phyloP scores from a whole-genome alignment of 2,113 vertebrate genomes.

The Mesoclemmys tuberculata region DNA sequence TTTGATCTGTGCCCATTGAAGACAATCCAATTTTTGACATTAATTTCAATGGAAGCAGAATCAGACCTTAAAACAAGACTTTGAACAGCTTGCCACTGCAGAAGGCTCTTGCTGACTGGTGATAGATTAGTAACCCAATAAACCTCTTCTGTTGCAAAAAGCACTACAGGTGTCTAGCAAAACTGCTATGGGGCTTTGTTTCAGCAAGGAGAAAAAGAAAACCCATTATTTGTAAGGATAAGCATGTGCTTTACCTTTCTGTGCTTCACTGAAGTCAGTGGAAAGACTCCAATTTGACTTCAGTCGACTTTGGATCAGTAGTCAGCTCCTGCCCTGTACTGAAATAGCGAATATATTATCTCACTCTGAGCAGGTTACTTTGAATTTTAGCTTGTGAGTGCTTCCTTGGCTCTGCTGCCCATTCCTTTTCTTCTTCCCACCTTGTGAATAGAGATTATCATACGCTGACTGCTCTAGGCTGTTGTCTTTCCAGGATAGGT shows the following conservation, averaged over 20 bases:
- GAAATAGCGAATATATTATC: neutral
- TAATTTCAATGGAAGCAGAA: neutral
- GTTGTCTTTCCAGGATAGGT: neutral
- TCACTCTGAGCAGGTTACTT: neutral
- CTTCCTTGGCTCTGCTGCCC: neutral
- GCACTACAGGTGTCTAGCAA: neutral
- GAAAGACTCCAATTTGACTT: neutral
- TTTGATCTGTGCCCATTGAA: neutral
- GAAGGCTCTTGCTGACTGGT: neutral
- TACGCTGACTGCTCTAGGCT: neutral
- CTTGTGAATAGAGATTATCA: neutral
- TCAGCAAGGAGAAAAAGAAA: neutral
- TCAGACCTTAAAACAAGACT: neutral
- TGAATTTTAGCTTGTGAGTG: neutral
- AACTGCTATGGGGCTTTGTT: neutral
- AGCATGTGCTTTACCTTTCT: rapidly evolving
- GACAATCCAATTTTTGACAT: neutral
- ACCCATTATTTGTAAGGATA: neutral
- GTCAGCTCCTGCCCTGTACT: neutral
- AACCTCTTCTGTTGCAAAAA: neutral
- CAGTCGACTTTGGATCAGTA: neutral
- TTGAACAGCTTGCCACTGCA: rapidly evolving
- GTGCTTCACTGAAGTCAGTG: rapidly evolving
- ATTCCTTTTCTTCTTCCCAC: rapidly evolving
- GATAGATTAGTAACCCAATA: neutral